Conservation (phyloP, 2,888 invertebrate genomes). For the Tetramorium bicarinatum region DNA sequence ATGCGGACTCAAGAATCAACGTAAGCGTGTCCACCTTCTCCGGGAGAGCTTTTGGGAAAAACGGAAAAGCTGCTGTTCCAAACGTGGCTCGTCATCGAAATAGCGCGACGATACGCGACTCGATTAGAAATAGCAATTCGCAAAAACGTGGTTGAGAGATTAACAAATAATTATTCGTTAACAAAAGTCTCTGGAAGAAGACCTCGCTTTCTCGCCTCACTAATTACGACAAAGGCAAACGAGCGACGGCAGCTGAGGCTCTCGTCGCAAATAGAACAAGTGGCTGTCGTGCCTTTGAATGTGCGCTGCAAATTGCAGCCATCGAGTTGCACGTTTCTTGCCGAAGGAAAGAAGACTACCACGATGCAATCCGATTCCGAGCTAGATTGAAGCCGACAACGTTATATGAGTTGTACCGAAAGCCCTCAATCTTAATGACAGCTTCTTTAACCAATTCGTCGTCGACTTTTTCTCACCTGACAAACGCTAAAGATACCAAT, state of each 20-base stretch:
- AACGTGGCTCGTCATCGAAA: neutral
- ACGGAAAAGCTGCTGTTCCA: neutral
- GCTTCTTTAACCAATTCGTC: slow-evolving; percentile 13
- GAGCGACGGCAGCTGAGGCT: slow-evolving; percentile 28
- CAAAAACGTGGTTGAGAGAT: neutral
- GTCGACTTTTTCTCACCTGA: slow-evolving; percentile 15
- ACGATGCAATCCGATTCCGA: slow-evolving; percentile 20
- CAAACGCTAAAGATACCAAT: neutral
- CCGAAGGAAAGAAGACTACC: slow-evolving; percentile 39
- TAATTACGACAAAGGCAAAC: slow-evolving; percentile 64
- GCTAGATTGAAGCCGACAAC: slow-evolving; percentile 8
- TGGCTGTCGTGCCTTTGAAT: slow-evolving; percentile 55
- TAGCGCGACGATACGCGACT: neutral
- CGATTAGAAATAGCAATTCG: neutral
- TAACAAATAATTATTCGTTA: slow-evolving; percentile 28
- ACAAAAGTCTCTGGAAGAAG: slow-evolving; percentile 7
- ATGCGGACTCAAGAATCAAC: slow-evolving; percentile 30
- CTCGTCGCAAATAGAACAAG: slow-evolving; percentile 56
- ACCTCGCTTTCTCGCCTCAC: slow-evolving; percentile 48
- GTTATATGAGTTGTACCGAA: slow-evolving; percentile 25
- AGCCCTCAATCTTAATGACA: slow-evolving; percentile 32
- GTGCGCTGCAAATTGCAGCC: slow-evolving; percentile 42
- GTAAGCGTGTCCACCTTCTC: slow-evolving; percentile 17
- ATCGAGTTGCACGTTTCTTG: slow-evolving; percentile 33
- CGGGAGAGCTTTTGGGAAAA: neutral